Evolutionary conservation across 2,113 vertebrate species (phyloP).

Genomic region (Toxostoma redivivum): DNA sequence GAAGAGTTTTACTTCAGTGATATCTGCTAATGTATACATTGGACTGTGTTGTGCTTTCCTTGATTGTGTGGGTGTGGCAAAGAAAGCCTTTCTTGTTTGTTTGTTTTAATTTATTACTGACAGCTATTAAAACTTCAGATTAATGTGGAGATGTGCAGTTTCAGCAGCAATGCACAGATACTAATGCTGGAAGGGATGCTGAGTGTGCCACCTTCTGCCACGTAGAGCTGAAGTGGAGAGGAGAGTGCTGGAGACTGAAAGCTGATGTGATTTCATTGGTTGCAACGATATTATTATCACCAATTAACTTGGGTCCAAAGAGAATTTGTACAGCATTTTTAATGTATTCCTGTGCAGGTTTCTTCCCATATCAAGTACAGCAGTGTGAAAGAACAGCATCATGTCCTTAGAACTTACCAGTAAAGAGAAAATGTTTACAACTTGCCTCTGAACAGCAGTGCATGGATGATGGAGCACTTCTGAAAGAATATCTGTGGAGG

Average conservation of each 20-base stretch:
- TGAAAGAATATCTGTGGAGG: slow-evolving; percentile 43
- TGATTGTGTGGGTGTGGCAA: background rate
- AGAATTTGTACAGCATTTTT: background rate
- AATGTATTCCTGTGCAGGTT: background rate
- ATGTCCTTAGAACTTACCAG: background rate
- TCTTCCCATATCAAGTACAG: background rate
- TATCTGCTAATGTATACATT: background rate
- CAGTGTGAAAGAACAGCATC: background rate
- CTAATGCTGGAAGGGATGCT: background rate
- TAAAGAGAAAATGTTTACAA: slow-evolving; percentile 3
- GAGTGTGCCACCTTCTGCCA: background rate
- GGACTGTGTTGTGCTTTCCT: background rate
- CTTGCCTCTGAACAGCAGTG: slow-evolving; percentile 11
- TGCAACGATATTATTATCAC: background rate
- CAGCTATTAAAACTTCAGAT: background rate
- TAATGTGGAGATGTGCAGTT: background rate
- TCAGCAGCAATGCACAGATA: background rate
- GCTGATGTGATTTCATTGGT: background rate
- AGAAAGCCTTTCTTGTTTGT: background rate
- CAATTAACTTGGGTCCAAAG: background rate
- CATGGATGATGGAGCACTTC: slow-evolving; percentile 43
- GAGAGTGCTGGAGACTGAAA: background rate
- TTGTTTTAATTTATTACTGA: background rate
- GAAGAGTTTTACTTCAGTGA: background rate
- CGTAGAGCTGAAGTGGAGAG: background rate